A percentile compares a stretch with the other conserved stretches of the same genome.
Conservation (phyloP, 2,113 vertebrate species). For the Hiodon tergisus region DNA sequence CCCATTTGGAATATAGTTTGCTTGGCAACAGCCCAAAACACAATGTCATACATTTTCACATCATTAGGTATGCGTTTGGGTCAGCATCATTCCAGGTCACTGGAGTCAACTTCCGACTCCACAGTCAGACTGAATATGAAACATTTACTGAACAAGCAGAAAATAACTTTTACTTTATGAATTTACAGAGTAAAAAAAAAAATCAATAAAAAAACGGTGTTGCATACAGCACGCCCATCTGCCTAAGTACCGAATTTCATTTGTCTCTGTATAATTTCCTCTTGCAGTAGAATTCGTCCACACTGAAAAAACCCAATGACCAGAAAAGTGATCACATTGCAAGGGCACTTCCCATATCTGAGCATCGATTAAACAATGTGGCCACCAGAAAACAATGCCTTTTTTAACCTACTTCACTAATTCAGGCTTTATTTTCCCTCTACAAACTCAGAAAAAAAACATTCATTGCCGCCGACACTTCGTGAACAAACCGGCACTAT, state of each 20-base stretch:
- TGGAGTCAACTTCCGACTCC: no score
- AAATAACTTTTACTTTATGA: no score
- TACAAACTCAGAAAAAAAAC: no score
- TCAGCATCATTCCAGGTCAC: background rate
- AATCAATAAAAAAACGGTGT: no score
- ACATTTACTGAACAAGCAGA: background rate
- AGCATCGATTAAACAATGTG: background rate
- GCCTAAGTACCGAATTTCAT: background rate
- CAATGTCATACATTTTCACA: background rate
- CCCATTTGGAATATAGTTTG: no score
- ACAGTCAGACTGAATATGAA: background rate
- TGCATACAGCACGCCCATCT: no score
- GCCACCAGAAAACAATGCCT: background rate
- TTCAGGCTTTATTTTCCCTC: no score
- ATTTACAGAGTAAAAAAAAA: no score
- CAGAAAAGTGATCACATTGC: slow-evolving; percentile 3
- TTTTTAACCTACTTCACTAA: no score
- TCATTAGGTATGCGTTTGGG: background rate
- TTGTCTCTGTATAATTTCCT: background rate
- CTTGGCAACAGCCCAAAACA: no score
- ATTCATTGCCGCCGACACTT: no score
- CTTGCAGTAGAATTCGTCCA: background rate
- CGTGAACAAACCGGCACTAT: background rate
- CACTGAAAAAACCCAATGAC: background rate
- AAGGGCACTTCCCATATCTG: background rate